Percentiles rank a stretch among this genome's conserved stretches.
phyloP scores from a whole-genome alignment of 2,113 vertebrate genomes.

The Halichoeres trimaculatus region DNA sequence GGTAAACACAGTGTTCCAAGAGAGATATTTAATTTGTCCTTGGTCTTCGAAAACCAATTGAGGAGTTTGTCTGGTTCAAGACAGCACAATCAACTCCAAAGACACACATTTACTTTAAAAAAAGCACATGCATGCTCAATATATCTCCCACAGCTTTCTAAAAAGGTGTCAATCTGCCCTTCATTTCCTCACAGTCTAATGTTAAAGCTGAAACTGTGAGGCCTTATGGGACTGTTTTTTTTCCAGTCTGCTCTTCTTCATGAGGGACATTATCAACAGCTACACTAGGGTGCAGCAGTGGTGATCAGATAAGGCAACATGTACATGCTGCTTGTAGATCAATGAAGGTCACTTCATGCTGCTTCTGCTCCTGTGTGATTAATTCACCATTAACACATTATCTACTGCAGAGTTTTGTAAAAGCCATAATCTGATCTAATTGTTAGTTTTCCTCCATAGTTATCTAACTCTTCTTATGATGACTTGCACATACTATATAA shows the following conservation, averaged over 20 bases:
- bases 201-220: slow-evolving; percentile 54
- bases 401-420: neutral
- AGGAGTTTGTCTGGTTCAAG: slow-evolving; percentile 23
- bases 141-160: neutral
- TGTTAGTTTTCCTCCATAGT: neutral
- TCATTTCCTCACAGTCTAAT: slow-evolving; percentile 49
- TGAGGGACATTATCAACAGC: slow-evolving; percentile 47
- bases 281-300: slow-evolving; percentile 37
- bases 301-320: slow-evolving; percentile 61
- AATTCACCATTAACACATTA: slow-evolving; percentile 7
- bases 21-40: slow-evolving; percentile 14
- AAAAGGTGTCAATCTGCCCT: slow-evolving; percentile 24
- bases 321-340: slow-evolving; percentile 38
- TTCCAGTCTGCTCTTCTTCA: slow-evolving; percentile 10
- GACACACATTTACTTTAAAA: neutral
- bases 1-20: slow-evolving; percentile 28
- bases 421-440: slow-evolving; percentile 4
- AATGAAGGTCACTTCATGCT: slow-evolving; percentile 55
- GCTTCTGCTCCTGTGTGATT: neutral
- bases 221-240: slow-evolving; percentile 50
- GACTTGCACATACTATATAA: neutral
- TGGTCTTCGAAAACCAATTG: slow-evolving; percentile 8
- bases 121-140: slow-evolving; percentile 23
- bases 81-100: slow-evolving; percentile 14
- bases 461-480: slow-evolving; percentile 21